Evolutionary conservation across 2,888 invertebrate species (phyloP), one percentile per base, ranked within the genome.

Genomic region (Nasonia oneida): DNA sequence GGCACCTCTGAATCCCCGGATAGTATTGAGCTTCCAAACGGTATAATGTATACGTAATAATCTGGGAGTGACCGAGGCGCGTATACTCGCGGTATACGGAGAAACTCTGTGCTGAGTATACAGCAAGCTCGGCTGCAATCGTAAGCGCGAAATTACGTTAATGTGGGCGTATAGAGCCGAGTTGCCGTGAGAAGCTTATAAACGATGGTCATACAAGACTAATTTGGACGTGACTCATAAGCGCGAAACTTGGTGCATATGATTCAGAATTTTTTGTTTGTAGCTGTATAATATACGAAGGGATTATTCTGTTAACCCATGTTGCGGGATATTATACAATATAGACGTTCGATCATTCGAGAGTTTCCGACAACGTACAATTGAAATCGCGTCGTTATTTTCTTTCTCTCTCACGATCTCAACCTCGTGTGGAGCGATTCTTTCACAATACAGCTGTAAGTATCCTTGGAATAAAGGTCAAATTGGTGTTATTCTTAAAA

Each of bases 81-180:
- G 37, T 37, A 5, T 18, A 53, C 18, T 4, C 39, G 39, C 5
- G 42, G 42, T 10, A 29, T 29, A 42, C 8, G 6, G 42, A 42
- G 53, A 53, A 53, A 53, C 53, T 15, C 53, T 53, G 15, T 5
- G 29, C 29, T 18, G 53, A 53, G 53, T 18, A 53, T 18, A 4
- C 14, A 15, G 15, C 15, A 53, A 53, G 18, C 53, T 53, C 18
- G 53, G 18, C 57, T 6, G 42, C 78, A 8, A 18, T 67, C 47
- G 67, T 79, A 67, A 79, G 67, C 18, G 67, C 47, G 67, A 67
- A 79, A 79, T 79, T 67, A 67, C 78, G 14, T 47, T 18, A 6
- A 37, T 39, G 23, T 61, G 18, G 18, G 3, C 37, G 33, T 10
- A 47, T 47, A 47, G 47, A 47, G 2, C 12, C 12, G 1, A 47